These are phyloP conservation scores for Ophiothrix spiculata DNA, from an alignment of 35 echinoderm and acorn worm genomes.

Conservation along the genomic window DNA sequence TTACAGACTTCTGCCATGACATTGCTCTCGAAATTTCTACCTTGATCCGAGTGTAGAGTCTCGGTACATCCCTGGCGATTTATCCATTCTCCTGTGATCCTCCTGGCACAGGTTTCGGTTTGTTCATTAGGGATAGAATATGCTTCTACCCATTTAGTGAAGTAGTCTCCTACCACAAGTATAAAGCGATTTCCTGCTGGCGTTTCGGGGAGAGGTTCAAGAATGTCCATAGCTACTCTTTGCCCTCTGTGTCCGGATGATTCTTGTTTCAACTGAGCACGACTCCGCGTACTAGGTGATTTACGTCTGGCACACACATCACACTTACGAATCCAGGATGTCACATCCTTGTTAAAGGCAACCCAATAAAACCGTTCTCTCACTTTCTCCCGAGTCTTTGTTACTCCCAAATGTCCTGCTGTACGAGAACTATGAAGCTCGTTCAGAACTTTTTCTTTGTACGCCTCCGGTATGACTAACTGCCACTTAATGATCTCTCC, in stretches of 20 bases:
- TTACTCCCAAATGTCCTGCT: conserved; percentile 40
- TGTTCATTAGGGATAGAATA: conserved; percentile 28
- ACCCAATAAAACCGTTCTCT: conserved; percentile 36
- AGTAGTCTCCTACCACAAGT: conserved; percentile 60
- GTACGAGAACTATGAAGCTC: conserved; percentile 36
- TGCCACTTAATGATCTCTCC: conserved; percentile 17
- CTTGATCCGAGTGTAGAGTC: conserved; percentile 53
- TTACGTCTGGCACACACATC: conserved; percentile 40
- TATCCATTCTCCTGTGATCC: conserved; percentile 49
- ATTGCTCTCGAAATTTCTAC: conserved; percentile 55
- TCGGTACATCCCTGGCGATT: conserved; percentile 32
- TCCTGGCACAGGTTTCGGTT: conserved; percentile 24
- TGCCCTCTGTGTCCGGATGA: conserved; percentile 19
- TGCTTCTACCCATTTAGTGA: conserved; percentile 48
- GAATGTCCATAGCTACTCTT: conserved; percentile 54
- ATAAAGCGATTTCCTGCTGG: conserved; percentile 37
- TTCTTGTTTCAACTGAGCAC: conserved; percentile 41
- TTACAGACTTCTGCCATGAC: conserved; percentile 24
- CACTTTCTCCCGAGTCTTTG: conserved; percentile 36
- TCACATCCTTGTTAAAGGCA: not conserved
- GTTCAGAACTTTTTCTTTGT: not conserved
- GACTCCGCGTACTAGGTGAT: conserved; percentile 25
- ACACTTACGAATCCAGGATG: conserved; percentile 34
- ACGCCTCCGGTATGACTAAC: conserved; percentile 25
- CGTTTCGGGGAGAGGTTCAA: conserved; percentile 42